Base-by-base conservation (phyloP, 2,888 invertebrate species). In the Spicauda simplicius region DNA sequence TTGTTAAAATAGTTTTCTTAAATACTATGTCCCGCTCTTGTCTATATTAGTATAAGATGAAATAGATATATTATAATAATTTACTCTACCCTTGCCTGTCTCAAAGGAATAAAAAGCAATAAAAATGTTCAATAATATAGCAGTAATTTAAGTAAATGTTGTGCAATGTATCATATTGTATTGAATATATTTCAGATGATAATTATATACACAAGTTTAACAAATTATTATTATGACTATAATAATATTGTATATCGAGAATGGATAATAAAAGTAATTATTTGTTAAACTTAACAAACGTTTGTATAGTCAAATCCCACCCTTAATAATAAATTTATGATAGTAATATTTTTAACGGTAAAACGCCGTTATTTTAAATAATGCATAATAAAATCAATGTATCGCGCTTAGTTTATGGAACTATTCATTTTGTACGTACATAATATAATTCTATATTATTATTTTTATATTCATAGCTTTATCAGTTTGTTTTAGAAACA, bases 101-200 rank as follows among this genome's bases (percentile, higher is more conserved):
- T n/a, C n/a, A 45, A 45, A 48, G 25, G 48, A 59, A 48, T 45
- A 59, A 48, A 59, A 16, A 59, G 59, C 48, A 59, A 59, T 59
- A 59, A 59, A 16, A 30, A 59, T 48, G 45, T 59, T 59, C 48
- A 59, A 50, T 59, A 25, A 48, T 59, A 8, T 48, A 59, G 59
- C 59, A 50, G 48, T 59, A 59, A 59, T 57, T 10, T 59, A 48
- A 59, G 20, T 16, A 48, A 48, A 59, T 57, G 7, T 48, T 59
- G 25, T n/a, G 48, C 25, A 30, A 56, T 18, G n/a, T n/a, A 45
- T n/a, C 5, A 45, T n/a, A n/a, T 37, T 37, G 37, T 37, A 37
- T 11, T 37, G 8, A 37, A 37, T 37, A 37, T 37, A 37, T 37
- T 37, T 37, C 37, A 37, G 37, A 37, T 37, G 12, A 37, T 37